Evolutionary conservation across 2,797 vertebrate species (phyloP).

Genomic region (Onychomys leucogaster): DNA sequence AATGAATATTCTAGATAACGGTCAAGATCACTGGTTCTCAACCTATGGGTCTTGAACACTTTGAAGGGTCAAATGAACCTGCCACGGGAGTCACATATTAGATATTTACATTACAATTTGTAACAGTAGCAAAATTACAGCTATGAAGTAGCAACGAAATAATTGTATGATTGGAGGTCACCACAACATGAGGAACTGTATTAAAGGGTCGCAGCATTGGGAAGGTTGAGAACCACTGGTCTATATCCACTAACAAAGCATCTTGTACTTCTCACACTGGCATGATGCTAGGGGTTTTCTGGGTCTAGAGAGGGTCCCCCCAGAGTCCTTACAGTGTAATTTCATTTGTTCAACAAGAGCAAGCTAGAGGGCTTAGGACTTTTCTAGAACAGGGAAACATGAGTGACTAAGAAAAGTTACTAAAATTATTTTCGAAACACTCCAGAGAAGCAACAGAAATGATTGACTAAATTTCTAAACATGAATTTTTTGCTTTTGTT

Average conservation of each 20-base stretch:
- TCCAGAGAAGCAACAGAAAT: not conserved
- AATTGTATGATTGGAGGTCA: not conserved
- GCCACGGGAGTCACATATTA: not conserved
- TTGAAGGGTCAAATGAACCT: not conserved
- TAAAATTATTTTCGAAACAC: conserved; percentile 47
- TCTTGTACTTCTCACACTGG: not conserved
- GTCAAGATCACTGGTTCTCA: not conserved
- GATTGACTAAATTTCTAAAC: not conserved
- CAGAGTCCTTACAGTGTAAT: not conserved
- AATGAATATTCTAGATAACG: not conserved
- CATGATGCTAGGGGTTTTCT: not conserved
- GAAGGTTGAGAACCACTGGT: not conserved
- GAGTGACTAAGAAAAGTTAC: not conserved
- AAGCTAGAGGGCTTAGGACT: not conserved
- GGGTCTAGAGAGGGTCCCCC: not conserved
- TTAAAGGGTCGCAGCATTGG: not conserved
- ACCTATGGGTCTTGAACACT: not conserved
- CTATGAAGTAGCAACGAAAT: not conserved
- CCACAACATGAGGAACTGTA: not conserved
- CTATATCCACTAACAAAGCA: not conserved
- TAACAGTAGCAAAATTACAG: not conserved
- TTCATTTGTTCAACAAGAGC: not conserved
- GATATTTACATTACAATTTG: not conserved
- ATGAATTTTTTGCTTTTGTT: not conserved
- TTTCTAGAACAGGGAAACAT: not conserved